These are phyloP conservation scores for Lamellibrachia luymesi DNA, from an alignment of 1,140 invertebrate genomes.

Conservation along the genomic window DNA sequence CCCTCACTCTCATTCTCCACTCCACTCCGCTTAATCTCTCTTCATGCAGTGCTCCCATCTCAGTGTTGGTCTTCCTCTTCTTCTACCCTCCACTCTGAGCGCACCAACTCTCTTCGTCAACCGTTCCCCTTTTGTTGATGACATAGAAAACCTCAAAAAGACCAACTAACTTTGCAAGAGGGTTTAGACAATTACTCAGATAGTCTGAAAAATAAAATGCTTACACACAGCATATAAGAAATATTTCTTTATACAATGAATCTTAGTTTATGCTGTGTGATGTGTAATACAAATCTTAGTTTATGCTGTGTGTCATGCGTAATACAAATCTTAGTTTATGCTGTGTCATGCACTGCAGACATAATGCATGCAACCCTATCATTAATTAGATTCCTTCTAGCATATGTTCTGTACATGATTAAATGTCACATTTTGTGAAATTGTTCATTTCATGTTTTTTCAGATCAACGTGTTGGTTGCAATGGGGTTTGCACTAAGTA, in stretches of 20 bases:
- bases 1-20: too few species aligned
- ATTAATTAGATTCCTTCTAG: not conserved
- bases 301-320: not conserved
- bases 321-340: slow-evolving; percentile 1
- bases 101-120: too few species aligned
- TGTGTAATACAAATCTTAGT: not conserved
- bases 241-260: not conserved
- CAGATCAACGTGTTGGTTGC: not conserved
- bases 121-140: too few species aligned
- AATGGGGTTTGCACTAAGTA: not conserved
- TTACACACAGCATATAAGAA: too few species aligned
- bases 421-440: not conserved
- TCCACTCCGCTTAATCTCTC: too few species aligned
- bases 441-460: not conserved
- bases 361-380: not conserved
- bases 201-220: not conserved
- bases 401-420: not conserved
- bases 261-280: not conserved
- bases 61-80: too few species aligned
- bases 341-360: not conserved
- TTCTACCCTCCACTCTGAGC: too few species aligned
- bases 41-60: too few species aligned
- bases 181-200: too few species aligned
- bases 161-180: too few species aligned
- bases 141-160: too few species aligned